Evolutionary conservation across 2,113 vertebrate species (phyloP), one percentile per base, ranked within the genome.

Genomic region (Charina bottae): DNA sequence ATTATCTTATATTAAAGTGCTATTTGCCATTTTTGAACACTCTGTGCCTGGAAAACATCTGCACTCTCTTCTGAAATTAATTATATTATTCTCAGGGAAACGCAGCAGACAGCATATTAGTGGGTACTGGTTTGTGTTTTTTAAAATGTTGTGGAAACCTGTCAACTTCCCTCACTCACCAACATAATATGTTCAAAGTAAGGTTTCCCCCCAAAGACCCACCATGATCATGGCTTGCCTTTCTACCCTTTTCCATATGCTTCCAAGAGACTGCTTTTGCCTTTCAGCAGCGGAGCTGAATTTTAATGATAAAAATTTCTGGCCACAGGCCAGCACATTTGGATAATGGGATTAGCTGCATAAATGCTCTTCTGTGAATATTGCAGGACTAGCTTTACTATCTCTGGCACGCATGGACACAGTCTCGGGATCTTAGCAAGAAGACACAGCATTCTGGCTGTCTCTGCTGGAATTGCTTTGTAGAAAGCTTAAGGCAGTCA

Each of bases 221-320:
- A 19, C 95, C 95, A 95, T 78, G 91, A 21, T 93, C 93, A 68
- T 24, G 84, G 10, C 68, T 92, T 4, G 83, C 33, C 3, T 93
- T 96, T 95, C 92, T 93, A 95, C 64, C 91, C 85, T 93, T 90
- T 85, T 93, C 85, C 23, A 4, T 91, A 56, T 90, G 93, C 93
- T 94, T 96, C 78, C 88, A 8, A 90, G 59, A 0, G n/a, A 90
- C 92, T 96, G 89, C 87, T 94, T 96, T 83, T 93, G 53, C 93
- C 59, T 93, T 92, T 88, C 37, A 93, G 72, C 58, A 90, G 53
- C 15, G 33, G 89, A 91, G 94, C 93, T 94, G 96, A 96, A 95
- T 96, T 93, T 91, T 89, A 94, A 96, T 94, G 94, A 96, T 94
- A 95, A 95, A 64, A 24, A 95, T 0, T 90, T 42, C 95, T 96